phyloP scores from a whole-genome alignment of 2,888 invertebrate genomes.

The Belgica antarctica region DNA sequence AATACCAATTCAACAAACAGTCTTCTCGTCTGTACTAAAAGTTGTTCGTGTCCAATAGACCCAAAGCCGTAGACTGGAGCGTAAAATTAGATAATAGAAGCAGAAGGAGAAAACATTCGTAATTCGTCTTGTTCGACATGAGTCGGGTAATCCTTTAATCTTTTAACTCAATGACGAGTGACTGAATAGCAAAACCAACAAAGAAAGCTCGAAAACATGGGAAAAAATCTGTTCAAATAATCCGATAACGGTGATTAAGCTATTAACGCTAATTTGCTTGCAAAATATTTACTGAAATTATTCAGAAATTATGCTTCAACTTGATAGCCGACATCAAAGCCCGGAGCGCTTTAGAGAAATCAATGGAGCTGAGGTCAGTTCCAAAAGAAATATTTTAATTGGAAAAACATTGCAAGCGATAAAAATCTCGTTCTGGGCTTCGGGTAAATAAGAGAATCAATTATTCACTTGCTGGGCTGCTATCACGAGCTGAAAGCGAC shows the following conservation, averaged over 20 bases:
- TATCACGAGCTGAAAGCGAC: neutral
- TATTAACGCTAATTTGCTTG: conserved; percentile 38
- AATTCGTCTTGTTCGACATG: conserved; percentile 23
- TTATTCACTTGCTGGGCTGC: conserved; percentile 12
- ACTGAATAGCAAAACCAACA: conserved; percentile 29
- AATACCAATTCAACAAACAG: no score
- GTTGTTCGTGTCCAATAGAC: no score
- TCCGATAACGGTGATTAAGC: conserved; percentile 40
- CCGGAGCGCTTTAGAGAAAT: neutral
- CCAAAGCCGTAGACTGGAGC: conserved; percentile 30
- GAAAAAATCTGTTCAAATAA: conserved; percentile 14
- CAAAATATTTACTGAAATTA: conserved; percentile 5
- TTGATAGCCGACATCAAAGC: neutral
- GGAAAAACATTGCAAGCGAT: neutral
- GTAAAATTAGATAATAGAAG: conserved; percentile 41
- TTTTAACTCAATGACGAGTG: conserved; percentile 24
- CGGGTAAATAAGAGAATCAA: neutral
- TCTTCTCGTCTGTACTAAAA: no score
- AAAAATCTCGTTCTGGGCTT: neutral
- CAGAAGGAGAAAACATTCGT: conserved; percentile 37
- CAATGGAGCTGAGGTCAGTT: neutral
- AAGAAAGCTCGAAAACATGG: conserved; percentile 28
- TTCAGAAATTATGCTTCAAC: neutral
- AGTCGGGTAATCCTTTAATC: conserved; percentile 43
- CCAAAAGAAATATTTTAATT: neutral